Evolutionary conservation across 2,113 vertebrate species (phyloP).

Genomic region (Toxostoma redivivum): DNA sequence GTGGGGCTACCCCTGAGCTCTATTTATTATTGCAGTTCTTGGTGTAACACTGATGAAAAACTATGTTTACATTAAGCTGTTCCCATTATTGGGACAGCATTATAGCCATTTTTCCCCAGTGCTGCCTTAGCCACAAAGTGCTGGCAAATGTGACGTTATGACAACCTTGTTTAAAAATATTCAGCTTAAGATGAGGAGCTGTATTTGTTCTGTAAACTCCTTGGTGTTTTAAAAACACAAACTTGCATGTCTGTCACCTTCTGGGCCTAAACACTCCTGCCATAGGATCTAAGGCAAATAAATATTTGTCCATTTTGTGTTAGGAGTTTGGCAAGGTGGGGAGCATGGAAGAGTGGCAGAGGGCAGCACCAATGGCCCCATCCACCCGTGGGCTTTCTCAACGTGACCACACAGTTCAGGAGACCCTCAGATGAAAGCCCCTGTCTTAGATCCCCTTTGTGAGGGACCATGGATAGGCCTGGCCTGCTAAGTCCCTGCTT

Average conservation of each 20-base stretch:
- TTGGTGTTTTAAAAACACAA: conserved; percentile 35
- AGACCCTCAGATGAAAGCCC: not conserved
- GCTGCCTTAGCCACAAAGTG: not conserved
- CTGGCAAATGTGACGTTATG: conserved; percentile 11
- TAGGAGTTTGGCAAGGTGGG: fast-evolving
- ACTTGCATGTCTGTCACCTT: conserved; percentile 18
- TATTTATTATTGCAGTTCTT: conserved; percentile 78
- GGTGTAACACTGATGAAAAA: conserved; percentile 60
- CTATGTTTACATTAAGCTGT: conserved; percentile 63
- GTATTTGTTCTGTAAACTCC: conserved; percentile 22
- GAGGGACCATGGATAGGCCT: not conserved
- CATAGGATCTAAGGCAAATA: conserved; percentile 33
- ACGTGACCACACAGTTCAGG: not conserved
- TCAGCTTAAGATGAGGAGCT: not conserved
- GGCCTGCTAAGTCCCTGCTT: not conserved
- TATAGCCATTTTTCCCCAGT: not conserved
- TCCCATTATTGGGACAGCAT: conserved; percentile 17
- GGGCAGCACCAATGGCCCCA: not conserved
- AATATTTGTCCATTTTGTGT: conserved; percentile 35
- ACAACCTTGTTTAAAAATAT: conserved; percentile 36
- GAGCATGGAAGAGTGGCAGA: not conserved
- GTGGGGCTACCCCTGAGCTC: conserved; percentile 63
- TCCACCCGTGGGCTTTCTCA: not conserved
- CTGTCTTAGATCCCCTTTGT: not conserved
- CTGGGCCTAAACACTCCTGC: not conserved